phyloP scores from a whole-genome alignment of 1,140 invertebrate species.

The Cepaea nemoralis region DNA sequence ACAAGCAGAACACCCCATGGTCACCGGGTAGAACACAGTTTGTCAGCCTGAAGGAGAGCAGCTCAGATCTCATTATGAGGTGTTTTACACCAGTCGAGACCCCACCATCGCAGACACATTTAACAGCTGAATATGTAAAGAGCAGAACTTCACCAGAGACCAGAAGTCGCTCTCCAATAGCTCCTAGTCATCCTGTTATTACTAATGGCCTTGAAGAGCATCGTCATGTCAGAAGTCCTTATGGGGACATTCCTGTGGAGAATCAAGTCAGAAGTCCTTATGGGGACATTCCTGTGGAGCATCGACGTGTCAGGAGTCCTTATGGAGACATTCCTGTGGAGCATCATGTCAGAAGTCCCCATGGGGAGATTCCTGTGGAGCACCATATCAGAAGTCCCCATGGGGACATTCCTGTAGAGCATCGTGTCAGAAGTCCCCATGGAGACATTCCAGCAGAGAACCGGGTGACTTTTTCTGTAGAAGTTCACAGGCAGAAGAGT shows the following conservation, averaged over 20 bases:
- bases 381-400: too few species aligned
- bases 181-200: neutral
- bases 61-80: neutral
- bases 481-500: slow-evolving; percentile 62
- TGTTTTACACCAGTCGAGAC: slow-evolving; percentile 3
- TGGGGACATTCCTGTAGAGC: neutral
- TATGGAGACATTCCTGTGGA: too few species aligned
- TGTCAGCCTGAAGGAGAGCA: neutral
- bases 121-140: neutral
- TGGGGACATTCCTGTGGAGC: too few species aligned
- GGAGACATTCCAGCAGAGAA: slow-evolving; percentile 55
- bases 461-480: slow-evolving; percentile 61
- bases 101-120: neutral
- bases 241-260: too few species aligned
- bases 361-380: too few species aligned
- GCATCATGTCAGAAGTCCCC: too few species aligned
- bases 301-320: too few species aligned
- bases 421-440: too few species aligned
- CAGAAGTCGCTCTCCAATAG: neutral
- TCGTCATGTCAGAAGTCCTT: too few species aligned
- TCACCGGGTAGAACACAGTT: neutral
- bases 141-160: neutral
- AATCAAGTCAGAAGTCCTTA: too few species aligned
- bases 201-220: slow-evolving; percentile 33
- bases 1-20: neutral